Percentiles rank a stretch among this genome's conserved stretches.
Evolutionary conservation across 2,888 invertebrate genomes (phyloP).

Genomic region (Helobdella robusta): DNA sequence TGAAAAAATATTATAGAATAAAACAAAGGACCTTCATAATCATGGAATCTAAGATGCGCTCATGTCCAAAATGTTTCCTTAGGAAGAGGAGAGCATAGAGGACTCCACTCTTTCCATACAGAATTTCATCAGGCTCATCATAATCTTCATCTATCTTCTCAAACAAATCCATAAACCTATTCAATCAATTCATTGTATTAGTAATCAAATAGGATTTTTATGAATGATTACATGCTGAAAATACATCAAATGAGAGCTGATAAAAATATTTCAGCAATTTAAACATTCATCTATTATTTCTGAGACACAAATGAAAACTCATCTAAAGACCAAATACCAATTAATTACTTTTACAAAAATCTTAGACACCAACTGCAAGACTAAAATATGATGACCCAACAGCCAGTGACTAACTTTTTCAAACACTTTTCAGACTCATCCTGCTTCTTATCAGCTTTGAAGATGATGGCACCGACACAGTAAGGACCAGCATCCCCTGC

Average conservation of each 20-base stretch:
- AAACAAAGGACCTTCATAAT: background rate
- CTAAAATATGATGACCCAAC: background rate
- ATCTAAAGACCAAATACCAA: no score
- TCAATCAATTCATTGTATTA: background rate
- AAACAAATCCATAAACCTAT: conserved; percentile 57
- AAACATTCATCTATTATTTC: background rate
- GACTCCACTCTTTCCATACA: conserved; percentile 77
- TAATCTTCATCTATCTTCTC: conserved; percentile 53
- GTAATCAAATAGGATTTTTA: background rate
- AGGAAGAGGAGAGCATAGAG: conserved; percentile 68
- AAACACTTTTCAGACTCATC: conserved; percentile 47
- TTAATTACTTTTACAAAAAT: no score
- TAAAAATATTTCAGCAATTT: background rate
- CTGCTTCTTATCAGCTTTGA: conserved; percentile 55
- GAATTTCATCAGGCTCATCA: conserved; percentile 64
- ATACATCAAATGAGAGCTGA: background rate
- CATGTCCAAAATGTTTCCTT: conserved; percentile 58
- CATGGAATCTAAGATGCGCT: conserved; percentile 35
- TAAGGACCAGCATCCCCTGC: conserved; percentile 63
- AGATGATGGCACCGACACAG: conserved; percentile 57
- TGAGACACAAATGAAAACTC: no score
- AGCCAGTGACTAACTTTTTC: conserved; percentile 26
- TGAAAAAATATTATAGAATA: background rate
- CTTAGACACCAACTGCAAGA: no score
- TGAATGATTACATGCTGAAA: background rate